phyloP scores from a whole-genome alignment of 1,140 invertebrate species.

The Apis dorsata region DNA sequence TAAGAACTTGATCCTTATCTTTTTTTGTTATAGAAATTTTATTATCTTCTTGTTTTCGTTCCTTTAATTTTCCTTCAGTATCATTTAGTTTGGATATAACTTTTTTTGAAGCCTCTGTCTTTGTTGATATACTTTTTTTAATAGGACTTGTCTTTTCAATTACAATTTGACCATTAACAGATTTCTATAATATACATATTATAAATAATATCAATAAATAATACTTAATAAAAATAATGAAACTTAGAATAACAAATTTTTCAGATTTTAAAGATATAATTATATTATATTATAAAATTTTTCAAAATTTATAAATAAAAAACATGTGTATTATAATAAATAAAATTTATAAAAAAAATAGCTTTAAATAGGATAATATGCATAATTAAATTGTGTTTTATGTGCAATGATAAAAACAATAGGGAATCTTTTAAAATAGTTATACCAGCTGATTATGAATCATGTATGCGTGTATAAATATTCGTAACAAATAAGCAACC shows the following conservation, averaged over 20 bases:
- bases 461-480: conserved; percentile 47
- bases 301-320: background rate
- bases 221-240: no score
- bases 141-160: conserved; percentile 80
- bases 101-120: conserved; percentile 76
- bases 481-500: conserved; percentile 51
- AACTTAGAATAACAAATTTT: no score
- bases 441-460: conserved; percentile 66
- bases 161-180: conserved; percentile 78
- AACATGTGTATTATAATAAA: background rate
- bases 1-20: conserved; percentile 75
- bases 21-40: conserved; percentile 71
- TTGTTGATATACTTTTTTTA: conserved; percentile 76
- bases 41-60: conserved; percentile 80
- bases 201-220: no score
- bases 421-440: conserved; percentile 7
- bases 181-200: conserved; percentile 72
- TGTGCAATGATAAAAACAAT: background rate
- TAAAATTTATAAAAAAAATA: background rate
- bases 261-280: background rate
- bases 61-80: conserved; percentile 76
- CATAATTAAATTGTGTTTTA: background rate
- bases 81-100: conserved; percentile 72
- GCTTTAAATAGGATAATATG: background rate
- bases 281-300: background rate